Percentiles rank a stretch among this genome's conserved stretches.
Conservation (phyloP, 2,888 invertebrate genomes). For the Neoaliturus tenellus region DNA sequence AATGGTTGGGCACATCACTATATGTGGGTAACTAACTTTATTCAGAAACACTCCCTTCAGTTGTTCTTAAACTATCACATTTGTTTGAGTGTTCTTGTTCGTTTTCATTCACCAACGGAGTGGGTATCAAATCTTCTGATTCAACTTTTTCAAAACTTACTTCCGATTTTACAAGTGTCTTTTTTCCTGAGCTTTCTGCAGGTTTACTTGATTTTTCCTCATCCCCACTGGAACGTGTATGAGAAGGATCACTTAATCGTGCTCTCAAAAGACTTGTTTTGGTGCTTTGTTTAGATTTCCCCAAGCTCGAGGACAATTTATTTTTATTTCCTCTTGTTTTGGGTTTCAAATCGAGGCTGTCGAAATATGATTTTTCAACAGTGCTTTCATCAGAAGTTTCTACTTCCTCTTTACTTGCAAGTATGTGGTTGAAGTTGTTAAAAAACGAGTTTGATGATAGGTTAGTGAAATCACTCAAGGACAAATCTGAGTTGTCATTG, state of each 20-base stretch:
- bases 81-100: no score
- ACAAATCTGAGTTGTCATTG: neutral
- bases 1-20: no score
- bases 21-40: no score
- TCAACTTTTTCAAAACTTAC: no score
- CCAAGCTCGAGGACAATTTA: neutral
- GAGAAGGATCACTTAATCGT: neutral
- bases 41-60: no score
- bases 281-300: neutral
- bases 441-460: constrained; percentile 5
- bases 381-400: neutral
- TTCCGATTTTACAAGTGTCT: no score
- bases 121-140: no score
- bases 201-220: neutral
- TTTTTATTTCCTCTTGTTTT: neutral
- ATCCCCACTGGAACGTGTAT: neutral
- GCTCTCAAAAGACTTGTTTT: constrained; percentile 5
- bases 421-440: neutral
- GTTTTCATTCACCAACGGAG: neutral
- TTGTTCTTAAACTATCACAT: no score
- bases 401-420: neutral
- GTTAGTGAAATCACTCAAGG: neutral
- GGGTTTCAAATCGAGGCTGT: neutral
- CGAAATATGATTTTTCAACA: neutral
- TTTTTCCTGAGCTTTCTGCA: neutral